These are phyloP conservation scores for Bombus ignitus DNA, from an alignment of 1,140 invertebrate genomes.

Conservation along the genomic window DNA sequence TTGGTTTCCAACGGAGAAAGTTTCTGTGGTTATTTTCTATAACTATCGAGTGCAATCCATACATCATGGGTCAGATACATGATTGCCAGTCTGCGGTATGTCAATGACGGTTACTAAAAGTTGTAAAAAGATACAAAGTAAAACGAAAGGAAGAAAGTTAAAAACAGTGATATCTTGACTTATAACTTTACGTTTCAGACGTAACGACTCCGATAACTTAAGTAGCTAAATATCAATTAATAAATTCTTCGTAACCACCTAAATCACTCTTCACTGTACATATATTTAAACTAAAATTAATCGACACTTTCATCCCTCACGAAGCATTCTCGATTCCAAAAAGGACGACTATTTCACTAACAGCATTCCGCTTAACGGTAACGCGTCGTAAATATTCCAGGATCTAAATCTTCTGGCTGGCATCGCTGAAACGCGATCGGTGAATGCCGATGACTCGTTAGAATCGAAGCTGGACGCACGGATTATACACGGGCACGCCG, in stretches of 20 bases:
- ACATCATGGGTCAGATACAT: neutral
- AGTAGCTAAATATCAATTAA: neutral
- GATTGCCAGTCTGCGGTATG: neutral
- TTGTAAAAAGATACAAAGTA: too few relatives aligned
- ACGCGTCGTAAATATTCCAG: neutral
- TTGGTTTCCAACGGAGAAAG: neutral
- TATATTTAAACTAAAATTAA: neutral
- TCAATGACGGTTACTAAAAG: neutral
- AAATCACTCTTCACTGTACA: neutral
- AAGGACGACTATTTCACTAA: neutral
- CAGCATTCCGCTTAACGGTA: neutral
- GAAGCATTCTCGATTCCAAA: neutral
- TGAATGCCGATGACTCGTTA: slow-evolving; percentile 22
- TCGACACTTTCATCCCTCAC: neutral
- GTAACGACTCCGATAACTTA: neutral
- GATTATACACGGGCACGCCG: neutral
- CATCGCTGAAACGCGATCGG: neutral
- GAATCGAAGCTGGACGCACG: neutral
- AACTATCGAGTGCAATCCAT: neutral
- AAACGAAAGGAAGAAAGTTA: neutral
- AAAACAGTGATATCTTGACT: neutral
- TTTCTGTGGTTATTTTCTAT: neutral
- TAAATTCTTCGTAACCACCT: neutral
- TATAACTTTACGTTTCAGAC: neutral
- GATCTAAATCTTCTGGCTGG: neutral